Percentiles rank a stretch among this genome's conserved stretches.
phyloP scores from a whole-genome alignment of 2,888 invertebrate species.

The Timema podura region DNA sequence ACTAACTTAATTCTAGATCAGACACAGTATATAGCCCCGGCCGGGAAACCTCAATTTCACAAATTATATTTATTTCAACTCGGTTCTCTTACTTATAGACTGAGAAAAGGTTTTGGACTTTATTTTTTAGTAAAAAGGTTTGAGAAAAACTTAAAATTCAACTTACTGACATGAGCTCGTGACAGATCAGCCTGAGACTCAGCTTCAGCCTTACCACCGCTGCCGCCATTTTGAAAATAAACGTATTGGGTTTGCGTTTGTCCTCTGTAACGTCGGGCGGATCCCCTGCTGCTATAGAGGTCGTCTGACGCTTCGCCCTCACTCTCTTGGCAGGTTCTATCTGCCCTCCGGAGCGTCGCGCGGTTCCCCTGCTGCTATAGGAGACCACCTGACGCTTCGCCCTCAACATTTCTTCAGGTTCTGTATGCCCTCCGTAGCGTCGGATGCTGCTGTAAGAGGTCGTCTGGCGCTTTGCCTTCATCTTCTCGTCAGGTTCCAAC shows the following conservation, averaged over 20 bases:
- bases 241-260: slow-evolving; percentile 84
- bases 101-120: slow-evolving; percentile 1
- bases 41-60: neutral
- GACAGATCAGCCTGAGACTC: slow-evolving; percentile 69
- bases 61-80: neutral
- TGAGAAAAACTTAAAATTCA: slow-evolving; percentile 25
- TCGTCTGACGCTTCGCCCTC: slow-evolving; percentile 36
- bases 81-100: neutral
- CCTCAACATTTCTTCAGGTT: slow-evolving; percentile 24
- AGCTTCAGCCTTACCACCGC: slow-evolving; percentile 74
- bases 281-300: slow-evolving; percentile 12
- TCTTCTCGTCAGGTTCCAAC: too few relatives aligned
- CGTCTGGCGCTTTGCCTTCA: too few relatives aligned
- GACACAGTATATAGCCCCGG: too few relatives aligned
- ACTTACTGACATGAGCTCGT: slow-evolving; percentile 69
- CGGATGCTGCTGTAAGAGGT: too few relatives aligned
- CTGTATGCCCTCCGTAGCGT: too few relatives aligned
- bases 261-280: slow-evolving; percentile 53
- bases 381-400: slow-evolving; percentile 35
- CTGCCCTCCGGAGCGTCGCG: slow-evolving; percentile 60
- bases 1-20: too few relatives aligned
- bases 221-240: slow-evolving; percentile 53
- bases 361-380: slow-evolving; percentile 15
- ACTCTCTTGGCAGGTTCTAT: too few relatives aligned
- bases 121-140: too few relatives aligned